A percentile compares a stretch with the other conserved stretches of the same genome.
Evolutionary conservation across 2,888 invertebrate species (phyloP).

Genomic region (Tridacna gigas): DNA sequence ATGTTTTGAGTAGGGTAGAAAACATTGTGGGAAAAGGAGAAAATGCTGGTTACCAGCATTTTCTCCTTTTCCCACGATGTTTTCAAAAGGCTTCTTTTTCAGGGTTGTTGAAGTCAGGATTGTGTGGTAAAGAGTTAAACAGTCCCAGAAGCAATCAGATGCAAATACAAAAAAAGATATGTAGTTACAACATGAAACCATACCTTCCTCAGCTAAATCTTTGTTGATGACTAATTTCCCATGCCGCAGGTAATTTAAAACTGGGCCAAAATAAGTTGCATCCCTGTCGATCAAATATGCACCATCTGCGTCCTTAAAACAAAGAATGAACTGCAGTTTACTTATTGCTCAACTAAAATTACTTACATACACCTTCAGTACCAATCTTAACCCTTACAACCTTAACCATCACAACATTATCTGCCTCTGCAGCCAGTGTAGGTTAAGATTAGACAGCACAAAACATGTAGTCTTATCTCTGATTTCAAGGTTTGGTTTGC

Average conservation of each 20-base stretch:
- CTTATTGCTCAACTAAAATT: too few species aligned
- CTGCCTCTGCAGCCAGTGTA: too few species aligned
- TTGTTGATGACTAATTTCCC: constrained; percentile 98
- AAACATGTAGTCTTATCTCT: too few species aligned
- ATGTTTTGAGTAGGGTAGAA: too few species aligned
- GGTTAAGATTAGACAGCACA: too few species aligned
- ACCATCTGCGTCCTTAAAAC: constrained; percentile 95
- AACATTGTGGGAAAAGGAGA: neutral
- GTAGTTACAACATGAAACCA: neutral
- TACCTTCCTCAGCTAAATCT: constrained; percentile 97
- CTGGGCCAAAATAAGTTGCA: constrained; percentile 98
- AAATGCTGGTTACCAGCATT: constrained; percentile 5
- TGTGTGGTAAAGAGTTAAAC: too few species aligned
- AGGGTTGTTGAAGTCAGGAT: neutral
- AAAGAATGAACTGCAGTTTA: constrained; percentile 66
- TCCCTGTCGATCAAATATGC: constrained; percentile 99
- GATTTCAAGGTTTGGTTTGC: too few species aligned
- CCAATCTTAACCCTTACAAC: too few species aligned
- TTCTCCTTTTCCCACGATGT: neutral
- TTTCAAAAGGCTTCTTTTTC: neutral
- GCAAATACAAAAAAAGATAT: too few species aligned
- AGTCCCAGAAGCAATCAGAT: too few species aligned
- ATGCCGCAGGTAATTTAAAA: constrained; percentile 98
- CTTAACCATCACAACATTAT: too few species aligned
- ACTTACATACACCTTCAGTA: too few species aligned